These are phyloP conservation scores for Aplochiton taeniatus DNA, from an alignment of 2,797 vertebrate species.

Conservation along the genomic window DNA sequence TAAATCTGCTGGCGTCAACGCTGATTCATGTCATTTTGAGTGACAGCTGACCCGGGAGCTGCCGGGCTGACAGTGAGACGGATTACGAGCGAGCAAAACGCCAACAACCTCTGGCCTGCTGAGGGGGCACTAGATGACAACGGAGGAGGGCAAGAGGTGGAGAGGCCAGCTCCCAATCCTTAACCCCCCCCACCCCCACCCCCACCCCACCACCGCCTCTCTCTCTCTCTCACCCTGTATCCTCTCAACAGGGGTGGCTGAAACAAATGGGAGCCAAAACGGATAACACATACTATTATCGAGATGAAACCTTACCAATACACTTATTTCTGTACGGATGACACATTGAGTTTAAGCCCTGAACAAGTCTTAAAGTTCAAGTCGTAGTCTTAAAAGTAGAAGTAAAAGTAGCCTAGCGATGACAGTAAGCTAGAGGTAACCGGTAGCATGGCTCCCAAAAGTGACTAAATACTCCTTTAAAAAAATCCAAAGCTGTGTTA, in stretches of 20 bases:
- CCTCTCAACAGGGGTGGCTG: constrained; percentile 56
- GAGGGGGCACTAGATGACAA: constrained; percentile 69
- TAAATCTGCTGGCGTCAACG: constrained; percentile 71
- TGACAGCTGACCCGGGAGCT: constrained; percentile 82
- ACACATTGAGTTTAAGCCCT: constrained; percentile 11
- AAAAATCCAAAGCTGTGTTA: no score
- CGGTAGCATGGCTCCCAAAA: no score
- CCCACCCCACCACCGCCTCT: constrained; percentile 49
- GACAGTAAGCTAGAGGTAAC: no score
- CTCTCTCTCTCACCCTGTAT: constrained; percentile 38
- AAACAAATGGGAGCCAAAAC: constrained; percentile 45
- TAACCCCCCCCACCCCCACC: constrained; percentile 12
- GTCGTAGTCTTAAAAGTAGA: no score
- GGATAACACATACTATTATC: constrained; percentile 49
- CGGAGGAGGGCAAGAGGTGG: constrained; percentile 66
- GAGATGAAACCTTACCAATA: constrained; percentile 45
- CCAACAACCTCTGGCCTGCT: constrained; percentile 74
- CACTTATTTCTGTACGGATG: constrained; percentile 1
- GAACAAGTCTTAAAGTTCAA: no score
- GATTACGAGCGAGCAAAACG: constrained; percentile 77
- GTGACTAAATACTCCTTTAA: no score
- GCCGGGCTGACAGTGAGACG: constrained; percentile 72
- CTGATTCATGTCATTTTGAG: constrained; percentile 77
- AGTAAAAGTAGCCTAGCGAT: no score
- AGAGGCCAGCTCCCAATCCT: constrained; percentile 37